Evolutionary conservation across 2,888 invertebrate species (phyloP).

Genomic region (Netelia fuscicornis): DNA sequence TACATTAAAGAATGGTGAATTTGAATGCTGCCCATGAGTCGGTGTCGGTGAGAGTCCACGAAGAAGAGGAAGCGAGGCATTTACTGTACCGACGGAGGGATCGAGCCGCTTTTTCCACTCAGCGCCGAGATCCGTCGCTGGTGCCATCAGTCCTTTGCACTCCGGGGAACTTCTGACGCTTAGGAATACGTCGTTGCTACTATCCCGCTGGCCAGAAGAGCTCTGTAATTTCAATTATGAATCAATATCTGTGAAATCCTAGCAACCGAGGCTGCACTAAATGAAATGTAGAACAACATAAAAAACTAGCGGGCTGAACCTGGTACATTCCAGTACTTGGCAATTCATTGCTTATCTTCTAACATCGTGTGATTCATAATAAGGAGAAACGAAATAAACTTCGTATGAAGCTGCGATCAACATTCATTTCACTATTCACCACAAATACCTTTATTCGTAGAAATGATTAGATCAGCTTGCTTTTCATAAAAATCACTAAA

Average conservation of each 20-base stretch:
- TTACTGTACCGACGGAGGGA: conserved; percentile 68
- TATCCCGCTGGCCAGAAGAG: conserved; percentile 77
- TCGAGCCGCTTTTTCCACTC: conserved; percentile 82
- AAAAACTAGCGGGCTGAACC: too few relatives aligned
- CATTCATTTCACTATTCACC: too few relatives aligned
- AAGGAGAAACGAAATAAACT: too few relatives aligned
- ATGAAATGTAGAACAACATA: too few relatives aligned
- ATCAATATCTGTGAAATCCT: background rate
- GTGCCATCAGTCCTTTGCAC: conserved; percentile 82
- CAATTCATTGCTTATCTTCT: too few relatives aligned
- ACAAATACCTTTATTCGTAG: too few relatives aligned
- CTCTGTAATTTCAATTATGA: conserved; percentile 67
- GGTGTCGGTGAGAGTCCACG: conserved; percentile 85
- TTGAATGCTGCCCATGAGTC: conserved; percentile 77
- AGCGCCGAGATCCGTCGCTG: conserved; percentile 81
- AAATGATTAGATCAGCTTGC: too few relatives aligned
- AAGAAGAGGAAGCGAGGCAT: conserved; percentile 87
- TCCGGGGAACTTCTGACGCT: conserved; percentile 82
- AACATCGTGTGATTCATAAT: too few relatives aligned
- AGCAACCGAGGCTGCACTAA: too few relatives aligned
- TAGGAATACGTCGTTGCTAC: conserved; percentile 80
- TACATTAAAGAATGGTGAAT: conserved; percentile 87
- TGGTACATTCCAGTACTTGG: too few relatives aligned
- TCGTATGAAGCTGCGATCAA: too few relatives aligned
- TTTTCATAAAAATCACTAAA: too few relatives aligned